These are phyloP conservation scores for Plectropomus leopardus DNA, from an alignment of 2,113 vertebrate species.

Conservation along the genomic window DNA sequence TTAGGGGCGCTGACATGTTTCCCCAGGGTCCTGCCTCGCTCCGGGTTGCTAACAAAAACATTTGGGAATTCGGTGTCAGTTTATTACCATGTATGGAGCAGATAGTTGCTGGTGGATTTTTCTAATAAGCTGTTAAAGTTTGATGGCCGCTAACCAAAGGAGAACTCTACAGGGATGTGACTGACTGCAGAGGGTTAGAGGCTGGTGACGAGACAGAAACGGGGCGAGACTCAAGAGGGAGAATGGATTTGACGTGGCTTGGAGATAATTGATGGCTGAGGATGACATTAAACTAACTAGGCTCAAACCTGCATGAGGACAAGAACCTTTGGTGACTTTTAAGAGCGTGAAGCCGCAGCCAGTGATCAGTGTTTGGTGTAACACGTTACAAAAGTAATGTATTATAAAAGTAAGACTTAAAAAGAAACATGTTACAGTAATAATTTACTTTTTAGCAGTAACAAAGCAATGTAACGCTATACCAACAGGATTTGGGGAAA, in stretches of 20 bases:
- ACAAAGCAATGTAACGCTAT: no score
- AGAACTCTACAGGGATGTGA: slow-evolving; percentile 18
- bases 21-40: slow-evolving; percentile 26
- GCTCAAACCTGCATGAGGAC: slow-evolving; percentile 8
- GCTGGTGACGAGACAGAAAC: background rate
- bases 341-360: slow-evolving; percentile 22
- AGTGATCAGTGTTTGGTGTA: no score
- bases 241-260: background rate
- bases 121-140: slow-evolving; percentile 1
- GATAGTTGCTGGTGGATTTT: background rate
- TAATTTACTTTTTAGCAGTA: no score
- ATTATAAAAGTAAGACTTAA: no score
- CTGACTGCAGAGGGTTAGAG: slow-evolving; percentile 2
- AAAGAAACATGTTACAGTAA: no score
- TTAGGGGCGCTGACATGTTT: slow-evolving; percentile 24
- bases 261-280: slow-evolving; percentile 28
- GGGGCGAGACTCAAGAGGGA: background rate
- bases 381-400: no score
- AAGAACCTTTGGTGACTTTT: slow-evolving; percentile 20
- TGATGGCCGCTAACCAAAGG: background rate
- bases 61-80: slow-evolving; percentile 22
- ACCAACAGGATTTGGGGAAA: no score
- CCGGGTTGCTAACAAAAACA: slow-evolving; percentile 34
- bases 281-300: slow-evolving; percentile 42
- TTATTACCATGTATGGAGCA: slow-evolving; percentile 12